phyloP scores from a whole-genome alignment of 23 tunicate species.

The Ascidia mentula region DNA sequence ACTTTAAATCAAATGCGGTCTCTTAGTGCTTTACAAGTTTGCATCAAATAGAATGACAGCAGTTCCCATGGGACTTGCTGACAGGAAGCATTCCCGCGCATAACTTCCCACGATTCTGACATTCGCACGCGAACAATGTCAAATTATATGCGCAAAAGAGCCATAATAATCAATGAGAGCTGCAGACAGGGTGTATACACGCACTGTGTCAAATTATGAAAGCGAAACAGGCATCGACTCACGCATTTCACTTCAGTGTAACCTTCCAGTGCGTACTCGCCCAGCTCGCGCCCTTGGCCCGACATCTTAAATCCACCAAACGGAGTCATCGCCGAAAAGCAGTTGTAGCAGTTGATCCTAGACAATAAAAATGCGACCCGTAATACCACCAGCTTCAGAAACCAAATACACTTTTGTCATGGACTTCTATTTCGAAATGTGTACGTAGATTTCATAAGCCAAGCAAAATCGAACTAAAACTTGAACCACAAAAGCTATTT shows the following conservation, averaged over 20 bases:
- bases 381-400: background rate
- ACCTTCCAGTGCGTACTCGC: constrained; percentile 61
- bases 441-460: background rate
- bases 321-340: constrained; percentile 74
- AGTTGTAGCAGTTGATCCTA: constrained; percentile 88
- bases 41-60: too few relatives aligned
- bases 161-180: background rate
- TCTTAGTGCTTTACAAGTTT: too few relatives aligned
- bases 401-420: background rate
- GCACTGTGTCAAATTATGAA: background rate
- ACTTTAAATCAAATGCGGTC: too few relatives aligned
- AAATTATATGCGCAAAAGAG: too few relatives aligned
- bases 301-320: constrained; percentile 99
- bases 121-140: too few relatives aligned
- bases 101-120: too few relatives aligned
- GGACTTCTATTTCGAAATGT: background rate
- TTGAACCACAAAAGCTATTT: too few relatives aligned
- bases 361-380: background rate
- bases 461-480: too few relatives aligned
- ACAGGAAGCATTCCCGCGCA: too few relatives aligned
- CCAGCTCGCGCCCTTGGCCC: constrained; percentile 90
- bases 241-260: constrained; percentile 93
- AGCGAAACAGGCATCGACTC: background rate
- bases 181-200: background rate
- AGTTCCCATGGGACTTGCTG: too few relatives aligned